Percentiles rank a stretch among this genome's conserved stretches.
Conservation (phyloP, 2,888 invertebrate species). For the Bugula neritina region DNA sequence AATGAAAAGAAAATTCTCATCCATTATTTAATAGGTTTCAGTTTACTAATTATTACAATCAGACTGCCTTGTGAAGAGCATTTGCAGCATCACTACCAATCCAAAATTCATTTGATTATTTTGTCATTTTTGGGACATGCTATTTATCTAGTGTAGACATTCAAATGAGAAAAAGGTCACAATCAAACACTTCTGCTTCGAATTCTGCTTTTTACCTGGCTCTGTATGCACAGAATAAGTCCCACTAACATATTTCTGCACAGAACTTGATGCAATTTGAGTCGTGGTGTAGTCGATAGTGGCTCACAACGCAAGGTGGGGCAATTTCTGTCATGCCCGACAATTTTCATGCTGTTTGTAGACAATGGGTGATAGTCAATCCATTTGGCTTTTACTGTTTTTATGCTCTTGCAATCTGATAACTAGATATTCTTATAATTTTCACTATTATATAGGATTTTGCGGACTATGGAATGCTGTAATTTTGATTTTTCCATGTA, state of each 20-base stretch:
- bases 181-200: no score
- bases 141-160: background rate
- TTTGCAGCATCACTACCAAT: background rate
- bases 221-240: slow-evolving; percentile 16
- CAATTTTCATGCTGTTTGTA: background rate
- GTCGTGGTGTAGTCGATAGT: background rate
- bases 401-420: background rate
- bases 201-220: no score
- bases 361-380: no score
- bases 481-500: background rate
- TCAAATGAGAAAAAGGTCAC: background rate
- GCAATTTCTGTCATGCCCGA: background rate
- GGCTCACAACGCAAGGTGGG: slow-evolving; percentile 14
- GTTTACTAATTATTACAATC: background rate
- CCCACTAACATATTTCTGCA: slow-evolving; percentile 16
- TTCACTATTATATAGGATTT: background rate
- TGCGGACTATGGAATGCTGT: background rate
- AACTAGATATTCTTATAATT: background rate
- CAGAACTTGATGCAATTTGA: slow-evolving; percentile 23
- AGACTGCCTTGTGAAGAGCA: background rate
- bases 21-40: no score
- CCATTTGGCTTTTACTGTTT: no score
- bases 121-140: background rate
- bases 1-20: no score
- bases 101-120: background rate